Percentiles rank a stretch among this genome's conserved stretches.
phyloP scores from a whole-genome alignment of 2,888 invertebrate genomes.

The Ochlodes sylvanus region DNA sequence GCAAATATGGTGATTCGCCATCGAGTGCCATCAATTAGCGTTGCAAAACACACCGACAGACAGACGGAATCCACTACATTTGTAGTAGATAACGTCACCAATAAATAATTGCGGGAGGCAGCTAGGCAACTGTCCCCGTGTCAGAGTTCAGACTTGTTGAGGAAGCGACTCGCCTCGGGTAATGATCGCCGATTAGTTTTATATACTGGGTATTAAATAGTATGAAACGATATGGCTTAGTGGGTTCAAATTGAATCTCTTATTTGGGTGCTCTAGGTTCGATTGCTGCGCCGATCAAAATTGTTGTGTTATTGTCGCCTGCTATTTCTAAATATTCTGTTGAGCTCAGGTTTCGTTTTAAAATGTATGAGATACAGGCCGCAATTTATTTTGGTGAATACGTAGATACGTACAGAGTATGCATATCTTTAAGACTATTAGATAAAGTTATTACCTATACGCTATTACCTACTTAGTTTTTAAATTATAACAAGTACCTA shows the following conservation, averaged over 20 bases:
- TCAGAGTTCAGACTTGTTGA: constrained; percentile 36
- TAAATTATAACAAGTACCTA: too few species aligned
- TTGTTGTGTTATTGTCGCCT: too few species aligned
- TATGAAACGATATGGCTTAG: neutral
- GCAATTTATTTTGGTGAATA: too few species aligned
- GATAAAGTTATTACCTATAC: too few species aligned
- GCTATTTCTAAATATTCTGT: too few species aligned
- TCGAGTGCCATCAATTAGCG: constrained; percentile 33
- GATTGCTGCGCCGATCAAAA: neutral
- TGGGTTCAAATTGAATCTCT: neutral
- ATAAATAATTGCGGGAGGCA: constrained; percentile 35
- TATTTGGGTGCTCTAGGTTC: neutral
- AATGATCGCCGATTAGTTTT: constrained; percentile 34
- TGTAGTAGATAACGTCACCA: constrained; percentile 37
- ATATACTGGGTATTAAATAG: neutral
- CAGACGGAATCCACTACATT: constrained; percentile 38
- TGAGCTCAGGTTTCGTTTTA: too few species aligned
- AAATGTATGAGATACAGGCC: too few species aligned
- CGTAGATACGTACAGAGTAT: too few species aligned
- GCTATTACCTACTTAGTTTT: too few species aligned
- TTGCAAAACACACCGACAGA: constrained; percentile 37
- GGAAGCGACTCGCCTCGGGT: constrained; percentile 27
- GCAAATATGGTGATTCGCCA: constrained; percentile 28
- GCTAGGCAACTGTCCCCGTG: constrained; percentile 30
- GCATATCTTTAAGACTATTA: too few species aligned